phyloP scores from a whole-genome alignment of 1,140 invertebrate species.

The Spodoptera frugiperda region DNA sequence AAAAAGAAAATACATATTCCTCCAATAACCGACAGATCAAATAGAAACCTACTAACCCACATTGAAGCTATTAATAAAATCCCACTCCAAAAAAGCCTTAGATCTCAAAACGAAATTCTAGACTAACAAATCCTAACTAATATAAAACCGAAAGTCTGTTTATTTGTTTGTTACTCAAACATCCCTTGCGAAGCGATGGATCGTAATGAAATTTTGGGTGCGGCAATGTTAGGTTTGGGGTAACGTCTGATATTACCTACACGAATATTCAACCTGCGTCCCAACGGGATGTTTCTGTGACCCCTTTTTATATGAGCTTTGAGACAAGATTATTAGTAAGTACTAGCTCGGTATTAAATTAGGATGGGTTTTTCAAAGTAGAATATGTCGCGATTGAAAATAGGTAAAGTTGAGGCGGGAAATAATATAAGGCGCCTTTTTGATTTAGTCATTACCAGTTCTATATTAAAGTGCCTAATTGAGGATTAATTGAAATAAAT shows the following conservation, averaged over 20 bases:
- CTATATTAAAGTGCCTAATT: no score
- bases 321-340: background rate
- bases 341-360: background rate
- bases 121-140: conserved; percentile 32
- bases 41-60: no score
- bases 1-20: no score
- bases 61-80: background rate
- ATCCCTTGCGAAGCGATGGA: conserved; percentile 31
- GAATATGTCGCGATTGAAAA: no score
- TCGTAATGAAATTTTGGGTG: conserved; percentile 38
- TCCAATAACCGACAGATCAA: no score
- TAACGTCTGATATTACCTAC: background rate
- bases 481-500: no score
- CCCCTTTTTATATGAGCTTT: conserved; percentile 17
- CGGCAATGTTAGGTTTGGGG: background rate
- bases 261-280: conserved; percentile 34
- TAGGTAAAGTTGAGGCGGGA: no score
- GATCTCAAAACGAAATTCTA: background rate
- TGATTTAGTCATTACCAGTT: no score
- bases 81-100: background rate
- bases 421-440: no score
- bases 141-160: conserved; percentile 32
- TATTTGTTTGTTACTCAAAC: conserved; percentile 41
- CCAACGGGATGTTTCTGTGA: background rate
- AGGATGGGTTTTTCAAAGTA: background rate